phyloP scores from a whole-genome alignment of 2,797 vertebrate species.

The Cyprinella venusta region DNA sequence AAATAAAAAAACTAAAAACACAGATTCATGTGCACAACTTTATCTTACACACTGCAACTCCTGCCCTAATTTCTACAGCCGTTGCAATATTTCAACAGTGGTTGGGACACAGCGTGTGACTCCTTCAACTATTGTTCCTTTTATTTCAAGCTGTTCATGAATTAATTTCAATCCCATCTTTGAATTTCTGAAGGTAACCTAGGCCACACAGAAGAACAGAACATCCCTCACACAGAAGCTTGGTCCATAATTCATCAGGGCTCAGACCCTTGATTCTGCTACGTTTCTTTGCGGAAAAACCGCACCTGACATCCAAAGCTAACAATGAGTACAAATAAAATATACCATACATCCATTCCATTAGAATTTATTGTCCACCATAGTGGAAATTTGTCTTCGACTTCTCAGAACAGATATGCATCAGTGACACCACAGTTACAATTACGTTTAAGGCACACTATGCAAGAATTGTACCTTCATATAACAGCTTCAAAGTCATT shows the following conservation, averaged over 20 bases:
- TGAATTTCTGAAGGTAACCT: not conserved
- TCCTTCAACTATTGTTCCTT: not conserved
- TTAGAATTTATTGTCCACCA: too few species aligned
- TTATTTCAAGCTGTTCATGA: not conserved
- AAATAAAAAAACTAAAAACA: not conserved
- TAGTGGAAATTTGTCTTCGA: too few species aligned
- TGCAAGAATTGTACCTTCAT: too few species aligned
- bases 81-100: not conserved
- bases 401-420: too few species aligned
- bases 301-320: not conserved
- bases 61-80: conserved; percentile 2
- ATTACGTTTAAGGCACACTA: too few species aligned
- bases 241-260: not conserved
- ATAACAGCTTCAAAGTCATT: too few species aligned
- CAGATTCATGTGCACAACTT: not conserved
- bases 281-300: too few species aligned
- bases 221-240: not conserved
- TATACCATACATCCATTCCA: not conserved
- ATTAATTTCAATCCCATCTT: not conserved
- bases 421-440: too few species aligned
- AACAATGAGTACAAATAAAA: not conserved
- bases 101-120: not conserved
- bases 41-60: not conserved
- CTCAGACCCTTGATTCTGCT: not conserved
- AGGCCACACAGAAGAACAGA: not conserved